These are phyloP conservation scores for Cantharis nigra DNA, from an alignment of 2,888 invertebrate genomes.

Conservation along the genomic window DNA sequence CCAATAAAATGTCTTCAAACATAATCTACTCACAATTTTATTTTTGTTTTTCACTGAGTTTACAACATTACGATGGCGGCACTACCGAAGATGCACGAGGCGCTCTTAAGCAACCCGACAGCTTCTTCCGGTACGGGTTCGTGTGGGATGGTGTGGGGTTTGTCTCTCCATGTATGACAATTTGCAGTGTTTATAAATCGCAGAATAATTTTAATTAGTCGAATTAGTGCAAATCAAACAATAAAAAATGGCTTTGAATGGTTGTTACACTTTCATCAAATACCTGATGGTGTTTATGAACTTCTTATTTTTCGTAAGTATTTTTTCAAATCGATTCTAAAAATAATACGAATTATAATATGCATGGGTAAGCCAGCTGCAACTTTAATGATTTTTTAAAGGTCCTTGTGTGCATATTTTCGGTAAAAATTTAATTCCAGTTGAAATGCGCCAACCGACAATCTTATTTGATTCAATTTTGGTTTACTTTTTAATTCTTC, in stretches of 20 bases:
- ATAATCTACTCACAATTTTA: neutral
- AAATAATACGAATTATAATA: neutral
- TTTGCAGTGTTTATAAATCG: neutral
- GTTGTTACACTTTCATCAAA: conserved; percentile 73
- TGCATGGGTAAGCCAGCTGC: neutral
- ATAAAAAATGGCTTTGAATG: conserved; percentile 66
- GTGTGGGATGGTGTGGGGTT: neutral
- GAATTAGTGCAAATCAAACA: neutral
- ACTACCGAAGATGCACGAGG: neutral
- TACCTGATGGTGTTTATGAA: conserved; percentile 73
- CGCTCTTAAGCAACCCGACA: neutral
- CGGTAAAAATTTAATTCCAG: neutral
- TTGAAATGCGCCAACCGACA: neutral
- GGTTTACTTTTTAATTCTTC: neutral
- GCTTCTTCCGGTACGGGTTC: neutral
- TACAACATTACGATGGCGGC: neutral
- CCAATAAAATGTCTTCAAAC: neutral
- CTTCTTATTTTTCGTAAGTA: conserved; percentile 74
- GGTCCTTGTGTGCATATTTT: neutral
- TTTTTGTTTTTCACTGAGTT: neutral
- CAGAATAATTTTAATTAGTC: neutral
- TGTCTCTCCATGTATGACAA: conserved; percentile 15
- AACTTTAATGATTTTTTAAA: neutral
- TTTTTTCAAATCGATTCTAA: neutral
- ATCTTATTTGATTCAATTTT: neutral